Percentiles rank a stretch among this genome's conserved stretches.
Conservation (phyloP, 2,113 vertebrate species). For the Trichomycterus rosablanca region DNA sequence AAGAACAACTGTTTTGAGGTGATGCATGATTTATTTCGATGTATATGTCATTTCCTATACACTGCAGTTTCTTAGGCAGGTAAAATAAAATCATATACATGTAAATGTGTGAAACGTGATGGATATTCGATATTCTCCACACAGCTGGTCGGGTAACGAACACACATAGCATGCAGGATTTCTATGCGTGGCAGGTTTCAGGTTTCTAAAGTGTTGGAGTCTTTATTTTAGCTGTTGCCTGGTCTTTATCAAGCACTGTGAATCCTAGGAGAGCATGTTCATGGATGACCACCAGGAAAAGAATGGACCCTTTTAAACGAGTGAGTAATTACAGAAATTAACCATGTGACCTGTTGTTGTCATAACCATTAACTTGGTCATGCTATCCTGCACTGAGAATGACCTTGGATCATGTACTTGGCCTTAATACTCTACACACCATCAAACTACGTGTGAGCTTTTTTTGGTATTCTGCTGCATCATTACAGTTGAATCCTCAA, state of each 20-base stretch:
- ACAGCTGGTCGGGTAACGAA: constrained; percentile 22
- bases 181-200: not conserved
- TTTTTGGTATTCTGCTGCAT: constrained; percentile 9
- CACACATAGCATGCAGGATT: constrained; percentile 11
- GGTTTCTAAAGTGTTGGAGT: constrained; percentile 2
- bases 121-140: constrained; percentile 10
- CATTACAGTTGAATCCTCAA: constrained; percentile 13
- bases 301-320: constrained; percentile 13
- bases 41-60: constrained; percentile 13
- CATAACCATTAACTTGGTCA: constrained; percentile 2
- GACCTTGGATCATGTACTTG: constrained; percentile 8
- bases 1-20: not conserved
- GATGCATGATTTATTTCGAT: constrained; percentile 8
- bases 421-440: not conserved
- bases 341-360: constrained; percentile 23
- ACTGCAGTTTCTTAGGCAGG: constrained; percentile 5
- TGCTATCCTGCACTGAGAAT: constrained; percentile 2
- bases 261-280: not conserved
- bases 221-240: not conserved
- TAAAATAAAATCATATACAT: constrained; percentile 24
- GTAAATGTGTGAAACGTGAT: constrained; percentile 22
- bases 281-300: constrained; percentile 13
- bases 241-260: constrained; percentile 9
- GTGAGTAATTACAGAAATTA: constrained; percentile 27
- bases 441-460: not conserved